Base-by-base conservation (phyloP, 2,113 vertebrate genomes). In the Ptilonorhynchus violaceus region DNA sequence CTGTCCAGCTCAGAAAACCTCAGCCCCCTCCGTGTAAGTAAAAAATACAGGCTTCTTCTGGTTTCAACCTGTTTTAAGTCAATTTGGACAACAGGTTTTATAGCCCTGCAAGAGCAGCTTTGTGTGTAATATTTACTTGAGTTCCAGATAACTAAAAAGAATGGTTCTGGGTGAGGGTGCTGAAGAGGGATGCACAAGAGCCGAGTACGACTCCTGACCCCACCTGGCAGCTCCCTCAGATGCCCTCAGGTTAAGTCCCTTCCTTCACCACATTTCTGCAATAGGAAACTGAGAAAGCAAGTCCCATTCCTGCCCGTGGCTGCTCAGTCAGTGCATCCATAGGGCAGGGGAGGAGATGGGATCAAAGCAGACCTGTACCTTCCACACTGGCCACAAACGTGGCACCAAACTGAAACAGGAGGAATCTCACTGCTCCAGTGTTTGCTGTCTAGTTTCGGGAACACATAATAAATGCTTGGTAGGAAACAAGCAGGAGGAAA, bases 11-110 rank as follows among this genome's bases (percentile, higher is more conserved):
- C 86, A 92, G 73, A 92, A 94, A 93, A 94, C 10, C 21, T 81
- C 80, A 85, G 73, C 19, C 44, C 72, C 46, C 68, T 56, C 91
- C 53, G 31, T 64, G 90, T 44, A 86, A 92, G 83, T 94, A 78
- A 94, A 97, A 94, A 77, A 88, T 27, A 85, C 95, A 84, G 77
- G 91, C 31, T 93, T 93, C 89, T 96, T 92, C 96, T 96, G 91
- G 96, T 92, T 95, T 93, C 73, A 96, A 73, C 96, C 86, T 91
- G 96, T 89, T 94, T 88, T 89, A 73, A 89, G 91, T 92, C 94
- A 89, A 64, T 96, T 91, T 91, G 86, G 92, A 96, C 92, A 93
- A 75, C 76, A 93, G 16, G 89, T 93, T 96, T 95, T 96, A 94
- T 96, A 93, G 90, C 83, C 93, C 88, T 95, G 49, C 74, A 81